A percentile compares a stretch with the other conserved stretches of the same genome.
phyloP scores from a whole-genome alignment of 1,140 invertebrate species.

The Araneus ventricosus region DNA sequence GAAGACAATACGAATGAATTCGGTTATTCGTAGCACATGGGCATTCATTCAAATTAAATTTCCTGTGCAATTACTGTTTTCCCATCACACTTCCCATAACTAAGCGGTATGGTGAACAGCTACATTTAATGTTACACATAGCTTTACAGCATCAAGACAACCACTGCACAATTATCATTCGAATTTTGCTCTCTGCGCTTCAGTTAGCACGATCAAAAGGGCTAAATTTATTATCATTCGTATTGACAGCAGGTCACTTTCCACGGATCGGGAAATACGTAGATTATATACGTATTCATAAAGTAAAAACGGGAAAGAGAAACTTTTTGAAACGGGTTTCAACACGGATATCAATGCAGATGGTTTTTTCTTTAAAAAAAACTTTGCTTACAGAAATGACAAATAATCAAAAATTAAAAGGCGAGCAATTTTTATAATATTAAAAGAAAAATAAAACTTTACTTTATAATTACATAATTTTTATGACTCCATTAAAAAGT shows the following conservation, averaged over 20 bases:
- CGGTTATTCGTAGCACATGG: conserved; percentile 40
- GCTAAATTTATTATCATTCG: conserved; percentile 37
- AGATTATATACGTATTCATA: background rate
- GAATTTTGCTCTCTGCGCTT: conserved; percentile 44
- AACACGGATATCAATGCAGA: background rate
- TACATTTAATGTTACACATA: background rate
- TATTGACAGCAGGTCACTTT: conserved; percentile 53
- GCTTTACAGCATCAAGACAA: conserved; percentile 1
- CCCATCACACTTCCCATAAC: background rate
- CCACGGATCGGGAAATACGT: conserved; percentile 42
- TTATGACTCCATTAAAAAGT: no score
- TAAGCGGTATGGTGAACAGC: background rate
- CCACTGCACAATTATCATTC: conserved; percentile 26
- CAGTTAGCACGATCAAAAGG: conserved; percentile 43
- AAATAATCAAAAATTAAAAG: no score
- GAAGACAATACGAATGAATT: conserved; percentile 28
- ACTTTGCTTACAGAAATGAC: no score
- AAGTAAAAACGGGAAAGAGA: background rate
- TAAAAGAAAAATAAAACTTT: no score
- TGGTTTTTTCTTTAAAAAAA: no score
- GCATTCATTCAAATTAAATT: background rate
- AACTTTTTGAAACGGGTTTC: background rate
- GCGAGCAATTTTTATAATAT: no score
- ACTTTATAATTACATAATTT: no score
- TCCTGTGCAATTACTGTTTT: background rate